Percentiles rank a stretch among this genome's conserved stretches.
Conservation (phyloP, 2,797 vertebrate species). For the Tiaroga cobitis region DNA sequence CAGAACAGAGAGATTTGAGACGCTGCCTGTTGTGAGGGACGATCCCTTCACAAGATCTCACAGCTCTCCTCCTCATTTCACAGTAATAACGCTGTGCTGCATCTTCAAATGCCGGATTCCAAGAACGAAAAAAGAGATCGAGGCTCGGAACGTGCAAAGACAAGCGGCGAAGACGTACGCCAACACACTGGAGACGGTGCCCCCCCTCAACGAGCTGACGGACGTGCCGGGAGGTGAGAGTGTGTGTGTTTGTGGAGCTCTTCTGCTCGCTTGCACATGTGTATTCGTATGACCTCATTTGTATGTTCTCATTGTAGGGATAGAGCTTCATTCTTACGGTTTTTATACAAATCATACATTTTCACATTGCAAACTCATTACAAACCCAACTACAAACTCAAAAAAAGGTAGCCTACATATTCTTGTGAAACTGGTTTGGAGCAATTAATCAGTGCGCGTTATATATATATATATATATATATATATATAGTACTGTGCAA, state of each 20-base stretch:
- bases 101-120: slow-evolving; percentile 98
- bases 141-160: slow-evolving; percentile 88
- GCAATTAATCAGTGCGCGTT: not conserved
- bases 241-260: not conserved
- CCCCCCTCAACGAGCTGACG: slow-evolving; percentile 89
- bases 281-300: not conserved
- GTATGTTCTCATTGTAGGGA: not conserved
- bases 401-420: not conserved
- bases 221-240: slow-evolving; percentile 89
- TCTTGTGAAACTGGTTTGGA: not conserved
- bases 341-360: not conserved
- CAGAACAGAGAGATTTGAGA: not conserved
- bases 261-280: not conserved
- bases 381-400: not conserved
- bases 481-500: too few species aligned
- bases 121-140: slow-evolving; percentile 95
- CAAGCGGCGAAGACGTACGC: slow-evolving; percentile 93
- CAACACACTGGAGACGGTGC: slow-evolving; percentile 92
- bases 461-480: not conserved
- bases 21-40: not conserved
- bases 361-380: not conserved
- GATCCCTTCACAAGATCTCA: not conserved
- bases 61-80: slow-evolving; percentile 14
- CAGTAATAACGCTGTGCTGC: slow-evolving; percentile 96
- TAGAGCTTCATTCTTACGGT: not conserved